Evolutionary conservation across 2,888 invertebrate genomes (phyloP), one percentile per base, ranked within the genome.

Genomic region (Thecocarcelia acutangulata): DNA sequence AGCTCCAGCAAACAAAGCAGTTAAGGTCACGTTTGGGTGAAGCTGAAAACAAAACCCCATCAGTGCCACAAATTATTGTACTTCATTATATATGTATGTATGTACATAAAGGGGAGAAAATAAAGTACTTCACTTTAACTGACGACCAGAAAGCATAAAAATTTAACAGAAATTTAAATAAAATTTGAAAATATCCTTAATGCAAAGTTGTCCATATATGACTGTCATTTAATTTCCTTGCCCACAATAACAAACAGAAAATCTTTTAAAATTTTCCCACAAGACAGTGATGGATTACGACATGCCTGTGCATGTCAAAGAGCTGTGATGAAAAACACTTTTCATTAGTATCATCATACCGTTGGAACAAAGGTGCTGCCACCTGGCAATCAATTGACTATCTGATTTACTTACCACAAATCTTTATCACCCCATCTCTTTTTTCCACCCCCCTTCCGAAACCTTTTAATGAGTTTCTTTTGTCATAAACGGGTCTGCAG

Each of bases 11-110:
- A 8, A 52, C 6, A 2, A 13, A 15, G n/a, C 11, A 64, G 58
- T 69, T 74, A 33, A 54, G 78, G 78, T 82, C 82, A 82, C 82
- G 82, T 82, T 69, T 74, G 64, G 58, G 0, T 52, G 44, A 52
- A 56, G 64, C 33, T 58, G 19, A 68, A 46, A 44, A 28, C 17
- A 56, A 28, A 58, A 69, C 61, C 37, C 46, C 70, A 70, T 46
- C n/a, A 33, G 21, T n/a, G 24, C 44, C 58, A 59, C 50, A 58
- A 76, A 73, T 77, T 77, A 73, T 77, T 72, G 17, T 48, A 48
- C 52, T 42, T 48, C 12, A 61, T 52, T 52, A 48, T 17, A 59
- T 70, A 54, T 52, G 21, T 52, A 52, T 37, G 63, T n/a, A n/a
- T n/a, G n/a, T n/a, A n/a, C n/a, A n/a, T n/a, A n/a, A n/a, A n/a